Base-by-base conservation (phyloP, 2,888 invertebrate species). In the Caprella mutica region DNA sequence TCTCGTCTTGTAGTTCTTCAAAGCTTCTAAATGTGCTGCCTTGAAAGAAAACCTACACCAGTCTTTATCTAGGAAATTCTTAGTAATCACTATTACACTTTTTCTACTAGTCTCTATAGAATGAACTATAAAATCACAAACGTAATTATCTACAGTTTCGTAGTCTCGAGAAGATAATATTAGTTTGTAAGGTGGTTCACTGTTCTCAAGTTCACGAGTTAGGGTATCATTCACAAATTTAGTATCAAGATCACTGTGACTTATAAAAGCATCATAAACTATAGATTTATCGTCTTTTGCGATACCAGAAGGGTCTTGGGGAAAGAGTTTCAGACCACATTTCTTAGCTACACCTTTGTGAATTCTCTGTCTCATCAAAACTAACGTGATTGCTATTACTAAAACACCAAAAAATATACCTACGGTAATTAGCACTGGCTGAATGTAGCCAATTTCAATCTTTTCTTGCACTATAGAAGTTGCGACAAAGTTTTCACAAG, bases 211-310 rank as follows among this genome's bases (percentile, higher is more conserved):
- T 53, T 88, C 87, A 21, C 88, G 85, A 53, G 86, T 87, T 69
- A 94, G 75, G 70, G 89, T 86, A 73, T 91, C 86, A 67, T 84
- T 84, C 38, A 93, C 90, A 73, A 91, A 92, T 51, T 84, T 82
- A 71, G 92, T 90, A 74, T 94, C 93, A 73, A 90, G 87, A 61
- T 86, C 84, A 71, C 90, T 89, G 76, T 96, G 96, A 69, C 89
- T 87, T 67, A 97, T 83, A 76, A 94, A 96, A 55, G 91, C 93
- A 75, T 97, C 96, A 73, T 89, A 94, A 50, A 90, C 80, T 67
- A 88, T 82, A 38, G 71, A 71, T 19, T 48, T 54, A 9, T 61
- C 65, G 33, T 59, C 61, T 38, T 59, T 54, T 27, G 52, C 14
- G 27, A 53, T 46, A 9, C 38, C 51, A 27, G 55, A 50, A 24